phyloP scores from a whole-genome alignment of 2,113 vertebrate genomes.

The Melanerpes formicivorus region DNA sequence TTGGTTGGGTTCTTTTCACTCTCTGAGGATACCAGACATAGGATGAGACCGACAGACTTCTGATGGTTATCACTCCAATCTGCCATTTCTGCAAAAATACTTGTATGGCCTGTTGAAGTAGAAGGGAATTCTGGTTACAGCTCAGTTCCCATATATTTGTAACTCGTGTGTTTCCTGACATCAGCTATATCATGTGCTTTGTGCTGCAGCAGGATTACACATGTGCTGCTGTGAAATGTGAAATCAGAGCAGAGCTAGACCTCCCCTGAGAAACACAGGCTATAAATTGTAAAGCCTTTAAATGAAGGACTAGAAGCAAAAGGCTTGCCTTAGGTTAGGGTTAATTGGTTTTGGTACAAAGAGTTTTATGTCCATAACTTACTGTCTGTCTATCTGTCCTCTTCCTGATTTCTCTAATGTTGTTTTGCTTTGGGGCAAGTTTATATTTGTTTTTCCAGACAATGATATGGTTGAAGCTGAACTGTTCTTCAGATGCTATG shows the following conservation, averaged over 20 bases:
- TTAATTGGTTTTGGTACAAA: conserved; percentile 79
- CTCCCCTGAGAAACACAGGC: conserved; percentile 77
- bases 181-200: background rate
- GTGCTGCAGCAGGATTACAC: conserved; percentile 58
- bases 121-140: background rate
- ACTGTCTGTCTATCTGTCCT: conserved; percentile 77
- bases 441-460: conserved; percentile 65
- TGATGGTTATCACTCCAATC: background rate
- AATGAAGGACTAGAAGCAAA: conserved; percentile 70
- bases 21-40: background rate
- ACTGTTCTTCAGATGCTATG: conserved; percentile 48
- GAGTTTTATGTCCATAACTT: conserved; percentile 79
- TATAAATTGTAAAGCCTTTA: conserved; percentile 77
- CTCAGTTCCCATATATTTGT: background rate
- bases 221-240: conserved; percentile 61
- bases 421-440: conserved; percentile 68
- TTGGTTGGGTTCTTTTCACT: background rate
- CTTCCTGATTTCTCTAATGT: conserved; percentile 71
- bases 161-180: conserved; percentile 25
- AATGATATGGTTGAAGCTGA: conserved; percentile 55
- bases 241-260: conserved; percentile 73
- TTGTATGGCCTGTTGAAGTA: background rate
- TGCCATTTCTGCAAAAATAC: background rate
- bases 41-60: background rate
- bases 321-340: conserved; percentile 70